phyloP scores from a whole-genome alignment of 2,888 invertebrate species.

The Aquatica leii region DNA sequence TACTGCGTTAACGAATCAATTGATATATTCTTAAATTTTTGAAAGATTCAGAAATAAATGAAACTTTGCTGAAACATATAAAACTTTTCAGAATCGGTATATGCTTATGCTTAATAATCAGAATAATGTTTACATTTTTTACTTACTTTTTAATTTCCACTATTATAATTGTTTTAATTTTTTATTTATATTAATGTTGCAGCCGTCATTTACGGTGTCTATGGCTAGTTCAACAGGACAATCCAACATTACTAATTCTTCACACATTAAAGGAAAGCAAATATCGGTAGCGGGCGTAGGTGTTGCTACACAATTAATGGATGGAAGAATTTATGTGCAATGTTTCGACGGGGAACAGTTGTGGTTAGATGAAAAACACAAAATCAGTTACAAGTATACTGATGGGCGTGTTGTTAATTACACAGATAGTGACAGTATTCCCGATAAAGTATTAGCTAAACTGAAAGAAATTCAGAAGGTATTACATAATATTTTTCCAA shows the following conservation, averaged over 20 bases:
- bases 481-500: slow-evolving; percentile 49
- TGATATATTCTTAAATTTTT: too few species aligned
- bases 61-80: too few species aligned
- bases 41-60: too few species aligned
- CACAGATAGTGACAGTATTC: slow-evolving; percentile 54
- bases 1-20: too few species aligned
- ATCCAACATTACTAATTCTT: slow-evolving; percentile 42
- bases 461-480: slow-evolving; percentile 61
- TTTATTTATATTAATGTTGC: slow-evolving; percentile 40
- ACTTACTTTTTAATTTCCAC: too few species aligned
- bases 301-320: slow-evolving; percentile 53
- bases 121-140: too few species aligned
- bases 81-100: too few species aligned
- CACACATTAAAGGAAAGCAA: slow-evolving; percentile 46
- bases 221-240: slow-evolving; percentile 45
- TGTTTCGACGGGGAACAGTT: slow-evolving; percentile 57
- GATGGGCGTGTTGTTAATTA: slow-evolving; percentile 55
- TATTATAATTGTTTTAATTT: too few species aligned
- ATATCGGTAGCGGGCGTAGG: slow-evolving; percentile 57
- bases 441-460: slow-evolving; percentile 59
- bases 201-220: slow-evolving; percentile 57
- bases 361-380: slow-evolving; percentile 56
- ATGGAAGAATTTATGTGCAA: slow-evolving; percentile 55
- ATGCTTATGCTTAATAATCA: too few species aligned
- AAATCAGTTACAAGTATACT: slow-evolving; percentile 54